Conservation (phyloP, 1,140 invertebrate genomes). For the Andricus grossulariae region DNA sequence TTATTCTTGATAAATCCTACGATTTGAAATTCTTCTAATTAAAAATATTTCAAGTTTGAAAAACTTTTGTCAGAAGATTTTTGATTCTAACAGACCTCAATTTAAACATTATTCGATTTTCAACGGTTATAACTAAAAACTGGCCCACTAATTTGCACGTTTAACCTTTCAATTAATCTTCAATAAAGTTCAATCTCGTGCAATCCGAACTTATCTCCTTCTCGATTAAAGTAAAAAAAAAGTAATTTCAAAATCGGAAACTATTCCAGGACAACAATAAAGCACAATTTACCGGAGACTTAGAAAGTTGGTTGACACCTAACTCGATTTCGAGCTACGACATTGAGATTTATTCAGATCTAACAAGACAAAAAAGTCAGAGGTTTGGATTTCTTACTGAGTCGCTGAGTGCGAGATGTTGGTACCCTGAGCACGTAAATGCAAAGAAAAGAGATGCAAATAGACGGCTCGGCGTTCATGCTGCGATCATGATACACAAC, state of each 20-base stretch:
- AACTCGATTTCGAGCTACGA: neutral
- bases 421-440: conserved; percentile 63
- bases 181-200: too few species aligned
- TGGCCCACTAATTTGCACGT: too few species aligned
- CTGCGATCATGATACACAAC: conserved; percentile 46
- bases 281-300: neutral
- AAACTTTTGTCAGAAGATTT: too few species aligned
- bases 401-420: conserved; percentile 34
- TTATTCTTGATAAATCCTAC: too few species aligned
- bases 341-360: conserved; percentile 31
- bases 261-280: neutral
- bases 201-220: too few species aligned
- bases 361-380: conserved; percentile 39
- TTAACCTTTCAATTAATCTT: too few species aligned
- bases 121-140: too few species aligned
- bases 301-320: neutral
- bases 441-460: conserved; percentile 71
- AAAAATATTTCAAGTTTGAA: too few species aligned
- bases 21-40: too few species aligned
- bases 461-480: conserved; percentile 62
- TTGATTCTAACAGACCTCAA: too few species aligned
- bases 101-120: too few species aligned
- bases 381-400: conserved; percentile 41
- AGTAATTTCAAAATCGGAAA: neutral
- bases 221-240: too few species aligned